Conservation (phyloP, 2,888 invertebrate genomes). For the Drosophila barbarae region DNA sequence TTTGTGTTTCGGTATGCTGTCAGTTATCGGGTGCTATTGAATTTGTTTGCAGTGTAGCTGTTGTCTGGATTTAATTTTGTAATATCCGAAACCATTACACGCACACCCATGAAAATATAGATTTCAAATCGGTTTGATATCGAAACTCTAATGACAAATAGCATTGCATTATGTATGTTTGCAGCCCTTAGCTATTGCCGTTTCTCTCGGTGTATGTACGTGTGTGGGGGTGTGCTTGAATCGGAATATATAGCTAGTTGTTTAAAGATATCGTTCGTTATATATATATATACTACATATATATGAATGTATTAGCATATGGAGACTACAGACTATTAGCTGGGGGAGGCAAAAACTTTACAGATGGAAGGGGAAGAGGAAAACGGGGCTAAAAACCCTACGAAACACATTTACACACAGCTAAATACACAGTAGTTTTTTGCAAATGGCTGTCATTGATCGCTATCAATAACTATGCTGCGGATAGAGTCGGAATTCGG, state of each 20-base stretch:
- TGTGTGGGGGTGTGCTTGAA: constrained; percentile 49
- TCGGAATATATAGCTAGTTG: constrained; percentile 67
- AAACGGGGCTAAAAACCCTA: constrained; percentile 19
- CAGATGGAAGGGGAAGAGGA: constrained; percentile 36
- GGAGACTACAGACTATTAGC: constrained; percentile 61
- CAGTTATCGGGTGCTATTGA: constrained; percentile 18
- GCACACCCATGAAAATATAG: constrained; percentile 59
- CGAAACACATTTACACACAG: constrained; percentile 58
- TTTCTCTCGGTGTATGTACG: constrained; percentile 28
- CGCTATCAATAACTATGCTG: constrained; percentile 24
- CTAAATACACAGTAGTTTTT: constrained; percentile 18
- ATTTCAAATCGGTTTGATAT: constrained; percentile 57
- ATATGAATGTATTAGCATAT: constrained; percentile 70
- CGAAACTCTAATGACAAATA: constrained; percentile 24
- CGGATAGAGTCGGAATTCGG: constrained; percentile 12
- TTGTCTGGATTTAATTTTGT: constrained; percentile 39
- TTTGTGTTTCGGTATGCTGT: constrained; percentile 36
- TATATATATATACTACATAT: constrained; percentile 53
- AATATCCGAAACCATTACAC: constrained; percentile 63
- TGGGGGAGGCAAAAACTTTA: constrained; percentile 52
- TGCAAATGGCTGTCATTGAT: constrained; percentile 1
- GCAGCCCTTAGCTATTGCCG: constrained; percentile 1
- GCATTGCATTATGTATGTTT: constrained; percentile 22
- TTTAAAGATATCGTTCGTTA: constrained; percentile 58
- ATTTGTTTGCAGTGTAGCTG: constrained; percentile 21